phyloP scores from a whole-genome alignment of 2,113 vertebrate species.

The Ammospiza caudacuta region DNA sequence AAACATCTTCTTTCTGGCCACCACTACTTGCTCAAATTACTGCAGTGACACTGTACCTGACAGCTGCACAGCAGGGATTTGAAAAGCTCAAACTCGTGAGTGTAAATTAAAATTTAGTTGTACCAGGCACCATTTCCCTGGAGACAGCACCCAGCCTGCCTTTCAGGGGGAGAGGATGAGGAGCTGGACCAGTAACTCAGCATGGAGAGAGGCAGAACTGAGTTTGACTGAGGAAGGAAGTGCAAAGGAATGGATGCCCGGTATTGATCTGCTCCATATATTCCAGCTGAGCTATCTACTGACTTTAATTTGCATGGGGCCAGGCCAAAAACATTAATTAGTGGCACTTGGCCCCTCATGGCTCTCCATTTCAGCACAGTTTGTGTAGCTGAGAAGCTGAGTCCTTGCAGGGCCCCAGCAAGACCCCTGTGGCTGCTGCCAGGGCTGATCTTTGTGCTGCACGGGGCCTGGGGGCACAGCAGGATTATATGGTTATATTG shows the following conservation, averaged over 20 bases:
- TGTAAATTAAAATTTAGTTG: background rate
- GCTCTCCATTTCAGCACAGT: background rate
- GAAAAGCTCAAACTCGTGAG: background rate
- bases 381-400: background rate
- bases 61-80: background rate
- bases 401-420: background rate
- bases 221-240: background rate
- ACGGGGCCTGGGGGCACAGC: background rate
- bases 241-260: background rate
- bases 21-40: background rate
- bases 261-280: background rate
- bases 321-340: background rate
- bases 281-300: background rate
- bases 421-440: background rate
- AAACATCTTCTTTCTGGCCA: slow-evolving; percentile 2
- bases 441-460: background rate
- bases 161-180: background rate
- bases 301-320: background rate
- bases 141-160: background rate
- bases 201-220: background rate
- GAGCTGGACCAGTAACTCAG: background rate
- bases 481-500: background rate
- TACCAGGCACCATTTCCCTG: background rate
- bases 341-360: background rate
- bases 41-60: background rate